A percentile compares a stretch with the other conserved stretches of the same genome.
Evolutionary conservation across 2,888 invertebrate genomes (phyloP).

Genomic region (Gymnoscelis rufifasciata): DNA sequence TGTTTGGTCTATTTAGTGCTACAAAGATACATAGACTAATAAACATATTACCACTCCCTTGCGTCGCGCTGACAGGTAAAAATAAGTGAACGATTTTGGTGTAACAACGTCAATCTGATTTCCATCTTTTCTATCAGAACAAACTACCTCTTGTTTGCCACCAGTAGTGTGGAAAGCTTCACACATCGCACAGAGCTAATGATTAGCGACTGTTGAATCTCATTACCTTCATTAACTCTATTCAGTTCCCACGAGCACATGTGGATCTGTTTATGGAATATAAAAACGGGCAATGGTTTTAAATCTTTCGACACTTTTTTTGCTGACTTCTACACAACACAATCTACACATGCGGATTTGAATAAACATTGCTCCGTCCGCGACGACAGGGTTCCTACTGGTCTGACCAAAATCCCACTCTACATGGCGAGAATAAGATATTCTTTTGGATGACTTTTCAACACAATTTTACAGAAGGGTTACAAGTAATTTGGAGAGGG

Average conservation of each 20-base stretch:
- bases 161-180: constrained; percentile 20
- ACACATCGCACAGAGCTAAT: constrained; percentile 31
- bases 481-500: too few relatives aligned
- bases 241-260: constrained; percentile 65
- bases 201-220: constrained; percentile 62
- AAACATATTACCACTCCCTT: too few relatives aligned
- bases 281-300: constrained; percentile 46
- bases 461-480: too few relatives aligned
- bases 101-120: constrained; percentile 4
- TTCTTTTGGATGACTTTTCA: too few relatives aligned
- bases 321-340: constrained; percentile 27
- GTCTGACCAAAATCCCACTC: too few relatives aligned
- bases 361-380: constrained; percentile 33
- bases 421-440: too few relatives aligned
- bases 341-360: constrained; percentile 31
- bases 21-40: too few relatives aligned
- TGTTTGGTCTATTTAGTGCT: too few relatives aligned
- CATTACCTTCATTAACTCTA: constrained; percentile 56
- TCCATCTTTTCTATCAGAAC: constrained; percentile 15
- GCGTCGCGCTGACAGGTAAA: too few relatives aligned
- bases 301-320: constrained; percentile 60
- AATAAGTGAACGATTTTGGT: too few relatives aligned
- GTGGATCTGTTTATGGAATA: constrained; percentile 55
- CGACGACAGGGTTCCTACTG: neutral
- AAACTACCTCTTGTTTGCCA: constrained; percentile 22